phyloP scores from a whole-genome alignment of 2,888 invertebrate species.

The Aromia moschata region DNA sequence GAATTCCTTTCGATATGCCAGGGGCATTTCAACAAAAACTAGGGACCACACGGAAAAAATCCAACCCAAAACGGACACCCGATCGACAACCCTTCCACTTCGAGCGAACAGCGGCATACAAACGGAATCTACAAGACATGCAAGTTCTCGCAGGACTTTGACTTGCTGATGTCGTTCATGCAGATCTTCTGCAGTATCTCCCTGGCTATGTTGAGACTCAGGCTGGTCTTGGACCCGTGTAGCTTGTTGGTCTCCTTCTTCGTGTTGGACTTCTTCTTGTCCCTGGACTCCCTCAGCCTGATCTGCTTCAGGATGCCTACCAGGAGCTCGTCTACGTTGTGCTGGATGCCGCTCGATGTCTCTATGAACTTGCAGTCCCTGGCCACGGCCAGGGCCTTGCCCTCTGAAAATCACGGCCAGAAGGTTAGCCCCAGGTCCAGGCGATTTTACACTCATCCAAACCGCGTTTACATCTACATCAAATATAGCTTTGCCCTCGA shows the following conservation, averaged over 20 bases:
- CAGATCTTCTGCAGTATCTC: constrained; percentile 87
- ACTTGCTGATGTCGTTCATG: constrained; percentile 84
- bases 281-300: constrained; percentile 77
- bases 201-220: constrained; percentile 82
- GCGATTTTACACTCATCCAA: no score
- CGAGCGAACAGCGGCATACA: no score
- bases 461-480: no score
- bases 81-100: no score
- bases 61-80: no score
- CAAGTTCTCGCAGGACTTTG: constrained; percentile 87
- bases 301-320: constrained; percentile 94
- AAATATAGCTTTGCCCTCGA: no score
- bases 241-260: constrained; percentile 66
- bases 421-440: no score
- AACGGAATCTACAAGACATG: constrained; percentile 73
- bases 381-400: constrained; percentile 87
- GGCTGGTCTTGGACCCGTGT: constrained; percentile 82
- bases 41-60: no score
- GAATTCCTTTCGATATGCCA: no score
- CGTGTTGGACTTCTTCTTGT: constrained; percentile 65
- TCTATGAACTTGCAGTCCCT: constrained; percentile 95
- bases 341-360: constrained; percentile 94
- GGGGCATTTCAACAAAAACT: no score
- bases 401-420: constrained; percentile 78
- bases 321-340: constrained; percentile 94